Evolutionary conservation across 23 tunicate species (phyloP), one percentile per base, ranked within the genome.

Genomic region (Phallusia fumigata): DNA sequence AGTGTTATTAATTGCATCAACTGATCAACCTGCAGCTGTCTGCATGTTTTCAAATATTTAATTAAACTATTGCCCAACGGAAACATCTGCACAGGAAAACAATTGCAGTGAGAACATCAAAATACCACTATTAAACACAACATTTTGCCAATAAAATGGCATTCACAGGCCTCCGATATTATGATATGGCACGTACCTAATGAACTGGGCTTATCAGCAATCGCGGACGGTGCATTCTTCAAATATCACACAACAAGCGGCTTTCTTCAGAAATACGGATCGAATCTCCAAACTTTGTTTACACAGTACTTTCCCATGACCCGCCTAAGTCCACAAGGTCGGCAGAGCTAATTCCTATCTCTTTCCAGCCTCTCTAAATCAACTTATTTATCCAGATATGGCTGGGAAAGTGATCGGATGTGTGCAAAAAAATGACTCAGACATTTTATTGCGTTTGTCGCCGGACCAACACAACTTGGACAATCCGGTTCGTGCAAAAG

Each of bases 101-200:
- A 40, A 40, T 10, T 40, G 5, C 10, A 40, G 5, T 3, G 5
- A 3, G 5, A 3, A 10, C 47, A 10, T 40, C 5, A 40, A 3
- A 40, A 40, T 3, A 40, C 47, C 10, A 40, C 47, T 10, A 40
- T 40, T n/a, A n/a, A n/a, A n/a, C n/a, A n/a, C n/a, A 3, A 40
- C 47, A 3, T 3, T 40, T 5, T 3, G 10, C 5, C 47, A 40
- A n/a, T n/a, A 10, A 40, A 40, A 40, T 3, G 5, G 5, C 10
- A 3, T 40, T 65, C 32, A 5, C 34, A 86, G 90, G 90, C 85
- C 0, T 49, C 64, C 19, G 79, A 86, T 50, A 72, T 86, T 8
- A 86, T 86, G 90, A 52, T 86, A 69, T 86, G 90, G 90, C 90
- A 86, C 77, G 90, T 86, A 24, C 90, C 88, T 1, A 85, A 85